Evolutionary conservation across 2,113 vertebrate genomes (phyloP).

Genomic region (Probosciger aterrimus): DNA sequence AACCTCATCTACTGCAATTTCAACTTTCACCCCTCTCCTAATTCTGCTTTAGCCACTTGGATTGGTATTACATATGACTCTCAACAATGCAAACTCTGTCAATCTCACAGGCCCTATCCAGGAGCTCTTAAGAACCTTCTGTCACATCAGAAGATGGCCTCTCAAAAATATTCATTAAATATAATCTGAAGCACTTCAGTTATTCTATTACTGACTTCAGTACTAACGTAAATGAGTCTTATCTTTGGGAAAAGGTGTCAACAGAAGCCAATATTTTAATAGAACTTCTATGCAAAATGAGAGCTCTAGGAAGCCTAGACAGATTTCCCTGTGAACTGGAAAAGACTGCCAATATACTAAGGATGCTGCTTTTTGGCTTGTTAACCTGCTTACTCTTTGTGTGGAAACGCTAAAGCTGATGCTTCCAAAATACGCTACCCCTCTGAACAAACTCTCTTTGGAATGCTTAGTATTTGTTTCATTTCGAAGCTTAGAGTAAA

Average conservation of each 20-base stretch:
- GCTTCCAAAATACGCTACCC: background rate
- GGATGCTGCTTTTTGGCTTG: background rate
- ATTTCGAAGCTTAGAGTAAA: too few species aligned
- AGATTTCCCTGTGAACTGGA: background rate
- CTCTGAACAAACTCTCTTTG: background rate
- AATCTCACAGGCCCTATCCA: background rate
- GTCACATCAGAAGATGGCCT: background rate
- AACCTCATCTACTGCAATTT: background rate
- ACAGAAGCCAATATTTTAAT: background rate
- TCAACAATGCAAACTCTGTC: background rate
- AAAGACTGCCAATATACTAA: background rate
- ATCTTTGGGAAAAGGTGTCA: background rate
- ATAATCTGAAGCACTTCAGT: background rate
- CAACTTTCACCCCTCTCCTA: background rate
- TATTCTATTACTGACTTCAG: background rate
- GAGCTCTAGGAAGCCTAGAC: background rate
- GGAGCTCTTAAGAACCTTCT: background rate
- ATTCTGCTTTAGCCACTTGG: background rate
- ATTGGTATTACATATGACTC: accelerated
- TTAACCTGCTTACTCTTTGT: background rate
- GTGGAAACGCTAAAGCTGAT: background rate
- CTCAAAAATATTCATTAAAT: background rate
- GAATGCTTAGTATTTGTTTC: background rate
- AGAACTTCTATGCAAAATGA: background rate
- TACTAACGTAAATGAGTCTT: background rate